Percentiles rank a stretch among this genome's conserved stretches.
These are phyloP conservation scores for Anthonomus grandis DNA, from an alignment of 1,140 invertebrate species.

Conservation along the genomic window DNA sequence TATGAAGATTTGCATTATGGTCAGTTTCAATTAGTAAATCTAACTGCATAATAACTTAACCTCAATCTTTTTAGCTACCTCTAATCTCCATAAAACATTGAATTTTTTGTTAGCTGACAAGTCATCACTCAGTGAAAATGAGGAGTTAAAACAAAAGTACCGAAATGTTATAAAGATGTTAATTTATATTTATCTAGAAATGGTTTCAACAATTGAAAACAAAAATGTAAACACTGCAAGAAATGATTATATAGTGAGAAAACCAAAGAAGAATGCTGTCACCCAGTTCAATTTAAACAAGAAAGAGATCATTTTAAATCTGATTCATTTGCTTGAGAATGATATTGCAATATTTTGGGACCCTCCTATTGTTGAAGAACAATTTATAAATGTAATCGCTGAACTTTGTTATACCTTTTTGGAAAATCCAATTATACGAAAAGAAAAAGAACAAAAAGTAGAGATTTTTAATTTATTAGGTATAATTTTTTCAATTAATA, in stretches of 20 bases:
- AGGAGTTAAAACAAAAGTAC: constrained; percentile 37
- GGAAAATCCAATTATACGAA: constrained; percentile 55
- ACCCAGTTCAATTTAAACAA: constrained; percentile 29
- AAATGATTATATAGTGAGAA: constrained; percentile 24
- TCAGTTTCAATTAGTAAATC: constrained; percentile 7
- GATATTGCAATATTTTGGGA: constrained; percentile 58
- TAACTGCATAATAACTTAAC: not conserved
- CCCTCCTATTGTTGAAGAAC: constrained; percentile 67
- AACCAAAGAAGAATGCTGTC: constrained; percentile 13
- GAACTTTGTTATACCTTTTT: constrained; percentile 65
- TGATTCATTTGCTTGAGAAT: constrained; percentile 36
- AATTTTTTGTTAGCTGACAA: constrained; percentile 38
- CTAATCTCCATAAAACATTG: constrained; percentile 29
- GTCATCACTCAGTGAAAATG: constrained; percentile 34
- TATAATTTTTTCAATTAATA: constrained; percentile 54
- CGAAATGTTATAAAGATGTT: constrained; percentile 41
- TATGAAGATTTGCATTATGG: constrained; percentile 50
- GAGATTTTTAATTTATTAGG: constrained; percentile 56
- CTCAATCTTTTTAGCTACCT: constrained; percentile 24
- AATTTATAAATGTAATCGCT: constrained; percentile 54
- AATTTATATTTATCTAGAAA: constrained; percentile 38
- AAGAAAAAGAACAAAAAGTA: constrained; percentile 54
- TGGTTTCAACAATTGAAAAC: constrained; percentile 35
- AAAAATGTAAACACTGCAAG: constrained; percentile 27
- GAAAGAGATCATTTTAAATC: constrained; percentile 26